These are phyloP conservation scores for Thereva nobilitata DNA, from an alignment of 2,888 invertebrate genomes.

Conservation along the genomic window DNA sequence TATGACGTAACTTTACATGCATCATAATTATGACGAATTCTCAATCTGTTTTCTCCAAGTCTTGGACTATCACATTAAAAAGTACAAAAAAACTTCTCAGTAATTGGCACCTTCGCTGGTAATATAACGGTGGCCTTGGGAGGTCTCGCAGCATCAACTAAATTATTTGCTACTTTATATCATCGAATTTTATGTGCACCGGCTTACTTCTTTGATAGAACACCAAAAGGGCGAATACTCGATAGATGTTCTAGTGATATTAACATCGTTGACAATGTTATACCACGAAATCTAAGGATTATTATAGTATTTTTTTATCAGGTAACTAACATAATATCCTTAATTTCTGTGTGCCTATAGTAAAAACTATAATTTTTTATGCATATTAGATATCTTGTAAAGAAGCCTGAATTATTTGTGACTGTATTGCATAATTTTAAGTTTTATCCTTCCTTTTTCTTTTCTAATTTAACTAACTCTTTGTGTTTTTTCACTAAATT, in stretches of 20 bases:
- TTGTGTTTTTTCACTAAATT: no score
- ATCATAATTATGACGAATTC: no score
- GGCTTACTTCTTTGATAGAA: constrained; percentile 65
- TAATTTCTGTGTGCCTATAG: no score
- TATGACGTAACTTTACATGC: no score
- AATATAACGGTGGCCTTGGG: constrained; percentile 58
- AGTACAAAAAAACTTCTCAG: constrained; percentile 42
- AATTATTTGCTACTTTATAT: constrained; percentile 60
- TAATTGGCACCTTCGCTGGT: constrained; percentile 49
- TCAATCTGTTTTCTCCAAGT: no score
- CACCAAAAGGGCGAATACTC: constrained; percentile 66
- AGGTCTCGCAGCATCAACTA: constrained; percentile 58
- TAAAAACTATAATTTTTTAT: no score
- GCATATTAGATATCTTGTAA: no score
- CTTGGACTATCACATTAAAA: no score
- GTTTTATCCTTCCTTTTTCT: no score
- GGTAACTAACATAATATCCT: constrained; percentile 48
- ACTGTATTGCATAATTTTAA: no score
- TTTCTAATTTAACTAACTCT: no score
- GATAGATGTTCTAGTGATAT: constrained; percentile 66
- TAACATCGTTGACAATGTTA: constrained; percentile 61
- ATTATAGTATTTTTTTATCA: constrained; percentile 48
- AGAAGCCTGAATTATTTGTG: no score
- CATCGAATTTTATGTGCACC: constrained; percentile 61
- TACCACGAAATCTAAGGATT: constrained; percentile 56